phyloP scores from a whole-genome alignment of 35 echinoderm and acorn worm genomes.

The Ophioderma brevispina region DNA sequence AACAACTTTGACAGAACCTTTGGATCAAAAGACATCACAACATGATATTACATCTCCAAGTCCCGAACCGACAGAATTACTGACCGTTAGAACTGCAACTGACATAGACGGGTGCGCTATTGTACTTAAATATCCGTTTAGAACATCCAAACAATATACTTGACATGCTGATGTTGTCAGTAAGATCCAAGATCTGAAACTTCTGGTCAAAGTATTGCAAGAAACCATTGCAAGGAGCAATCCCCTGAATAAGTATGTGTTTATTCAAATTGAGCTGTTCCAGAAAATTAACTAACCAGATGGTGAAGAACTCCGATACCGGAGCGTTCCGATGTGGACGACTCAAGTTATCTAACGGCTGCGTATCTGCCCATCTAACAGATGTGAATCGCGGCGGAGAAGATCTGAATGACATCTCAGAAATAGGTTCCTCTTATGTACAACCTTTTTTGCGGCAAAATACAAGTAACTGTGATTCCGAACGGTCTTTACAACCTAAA shows the following conservation, averaged over 20 bases:
- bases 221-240: background rate
- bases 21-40: background rate
- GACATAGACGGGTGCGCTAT: too few relatives aligned
- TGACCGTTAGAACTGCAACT: too few relatives aligned
- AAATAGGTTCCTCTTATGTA: background rate
- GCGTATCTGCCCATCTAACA: background rate
- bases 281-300: background rate
- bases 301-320: background rate
- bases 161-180: too few relatives aligned
- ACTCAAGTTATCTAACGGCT: background rate
- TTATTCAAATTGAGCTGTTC: background rate
- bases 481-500: too few relatives aligned
- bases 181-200: background rate
- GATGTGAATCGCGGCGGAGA: background rate
- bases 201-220: background rate
- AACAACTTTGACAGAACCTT: background rate
- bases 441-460: too few relatives aligned
- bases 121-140: too few relatives aligned
- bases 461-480: too few relatives aligned
- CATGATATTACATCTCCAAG: too few relatives aligned
- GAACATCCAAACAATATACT: too few relatives aligned
- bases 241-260: background rate
- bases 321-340: background rate
- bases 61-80: too few relatives aligned
- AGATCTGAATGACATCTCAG: background rate